A percentile compares a stretch with the other conserved stretches of the same genome.
phyloP scores from a whole-genome alignment of 2,797 vertebrate species.

The Microctenopoma lineatum region DNA sequence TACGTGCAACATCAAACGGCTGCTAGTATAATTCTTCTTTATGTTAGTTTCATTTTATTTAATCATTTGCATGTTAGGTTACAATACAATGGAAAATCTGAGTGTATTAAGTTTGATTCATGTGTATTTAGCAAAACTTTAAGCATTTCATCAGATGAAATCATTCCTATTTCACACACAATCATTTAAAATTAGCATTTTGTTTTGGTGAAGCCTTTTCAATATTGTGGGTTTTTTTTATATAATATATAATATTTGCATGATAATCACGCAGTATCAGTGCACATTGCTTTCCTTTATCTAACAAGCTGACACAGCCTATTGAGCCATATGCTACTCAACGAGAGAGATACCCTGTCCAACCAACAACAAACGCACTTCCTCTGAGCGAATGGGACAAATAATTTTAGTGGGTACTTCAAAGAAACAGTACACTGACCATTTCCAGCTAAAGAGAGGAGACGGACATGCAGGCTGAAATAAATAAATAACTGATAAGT shows the following conservation, averaged over 20 bases:
- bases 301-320: conserved; percentile 57
- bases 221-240: no score
- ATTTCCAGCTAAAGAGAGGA: conserved; percentile 60
- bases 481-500: conserved; percentile 69
- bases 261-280: conserved; percentile 56
- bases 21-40: no score
- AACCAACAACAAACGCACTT: conserved; percentile 64
- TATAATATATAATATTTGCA: conserved; percentile 13
- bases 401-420: conserved; percentile 76
- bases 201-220: conserved; percentile 56
- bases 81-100: conserved; percentile 58
- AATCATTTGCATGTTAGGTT: conserved; percentile 52
- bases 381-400: conserved; percentile 67
- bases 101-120: not conserved
- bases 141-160: conserved; percentile 13
- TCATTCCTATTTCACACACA: conserved; percentile 38
- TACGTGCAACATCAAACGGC: no score
- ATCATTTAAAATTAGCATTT: conserved; percentile 67
- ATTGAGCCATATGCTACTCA: conserved; percentile 56
- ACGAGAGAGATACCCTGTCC: conserved; percentile 63
- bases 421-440: conserved; percentile 74
- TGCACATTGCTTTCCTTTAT: conserved; percentile 72
- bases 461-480: conserved; percentile 48
- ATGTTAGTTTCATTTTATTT: no score
- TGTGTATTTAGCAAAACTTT: no score